Evolutionary conservation across 2,888 invertebrate genomes (phyloP).

Genomic region (Latheticus oryzae): DNA sequence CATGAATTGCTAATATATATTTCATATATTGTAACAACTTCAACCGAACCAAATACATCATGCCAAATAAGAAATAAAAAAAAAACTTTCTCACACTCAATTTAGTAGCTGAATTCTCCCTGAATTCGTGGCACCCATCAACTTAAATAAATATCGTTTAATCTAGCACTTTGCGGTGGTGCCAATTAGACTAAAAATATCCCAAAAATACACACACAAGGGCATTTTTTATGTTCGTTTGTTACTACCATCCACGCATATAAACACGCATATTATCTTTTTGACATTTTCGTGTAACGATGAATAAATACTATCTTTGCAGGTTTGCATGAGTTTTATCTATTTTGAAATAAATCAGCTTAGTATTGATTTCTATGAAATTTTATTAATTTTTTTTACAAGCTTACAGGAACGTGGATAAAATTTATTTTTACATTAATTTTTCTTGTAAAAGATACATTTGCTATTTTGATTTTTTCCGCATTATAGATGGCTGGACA

Average conservation of each 20-base stretch:
- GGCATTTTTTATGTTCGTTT: constrained; percentile 1
- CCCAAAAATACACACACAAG: constrained; percentile 9
- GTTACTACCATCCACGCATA: neutral
- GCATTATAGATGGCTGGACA: constrained; percentile 94
- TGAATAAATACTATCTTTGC: constrained; percentile 3
- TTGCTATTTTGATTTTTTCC: too few relatives aligned
- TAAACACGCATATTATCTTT: neutral
- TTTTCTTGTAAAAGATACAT: neutral
- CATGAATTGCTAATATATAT: constrained; percentile 30
- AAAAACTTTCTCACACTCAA: constrained; percentile 8
- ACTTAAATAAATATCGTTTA: neutral
- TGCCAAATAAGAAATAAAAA: constrained; percentile 8
- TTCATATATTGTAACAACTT: constrained; percentile 17
- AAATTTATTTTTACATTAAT: constrained; percentile 14
- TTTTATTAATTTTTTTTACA: too few relatives aligned
- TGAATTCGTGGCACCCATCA: too few relatives aligned
- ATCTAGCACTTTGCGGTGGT: constrained; percentile 2
- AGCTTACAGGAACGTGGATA: too few relatives aligned
- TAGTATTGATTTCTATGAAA: constrained; percentile 31
- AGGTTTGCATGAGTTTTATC: constrained; percentile 19
- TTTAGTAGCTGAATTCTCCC: constrained; percentile 20
- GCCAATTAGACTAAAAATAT: constrained; percentile 21
- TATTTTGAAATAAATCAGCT: constrained; percentile 6
- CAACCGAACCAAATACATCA: constrained; percentile 14
- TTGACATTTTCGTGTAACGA: neutral